phyloP scores from a whole-genome alignment of 2,797 vertebrate species.

The Cyclura pinguis region DNA sequence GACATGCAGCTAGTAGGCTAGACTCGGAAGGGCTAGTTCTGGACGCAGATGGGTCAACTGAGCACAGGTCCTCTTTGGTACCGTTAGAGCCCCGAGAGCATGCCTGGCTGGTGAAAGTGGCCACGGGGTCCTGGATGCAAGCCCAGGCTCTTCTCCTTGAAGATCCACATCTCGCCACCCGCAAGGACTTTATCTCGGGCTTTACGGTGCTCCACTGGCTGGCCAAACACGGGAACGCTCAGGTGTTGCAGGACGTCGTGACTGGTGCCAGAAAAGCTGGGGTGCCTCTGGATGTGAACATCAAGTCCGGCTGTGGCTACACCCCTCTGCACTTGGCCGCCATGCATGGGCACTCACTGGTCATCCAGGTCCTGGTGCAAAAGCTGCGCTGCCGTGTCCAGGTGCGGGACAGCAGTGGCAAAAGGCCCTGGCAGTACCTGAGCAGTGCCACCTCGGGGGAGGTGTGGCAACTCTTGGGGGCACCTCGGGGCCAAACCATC shows the following conservation, averaged over 20 bases:
- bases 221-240: slow-evolving; percentile 90
- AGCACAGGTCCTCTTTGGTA: slow-evolving; percentile 73
- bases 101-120: slow-evolving; percentile 89
- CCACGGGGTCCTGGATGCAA: slow-evolving; percentile 85
- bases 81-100: slow-evolving; percentile 89
- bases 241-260: slow-evolving; percentile 88
- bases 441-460: slow-evolving; percentile 74
- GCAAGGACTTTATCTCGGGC: slow-evolving; percentile 91
- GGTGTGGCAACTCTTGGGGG: slow-evolving; percentile 87
- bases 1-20: fast-evolving
- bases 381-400: slow-evolving; percentile 84
- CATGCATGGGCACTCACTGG: slow-evolving; percentile 87
- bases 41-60: neutral
- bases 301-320: slow-evolving; percentile 87
- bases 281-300: slow-evolving; percentile 83
- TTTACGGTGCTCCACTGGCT: slow-evolving; percentile 95
- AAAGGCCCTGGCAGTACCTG: slow-evolving; percentile 92
- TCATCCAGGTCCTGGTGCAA: slow-evolving; percentile 89
- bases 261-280: slow-evolving; percentile 80
- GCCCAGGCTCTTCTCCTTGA: slow-evolving; percentile 87
- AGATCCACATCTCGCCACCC: slow-evolving; percentile 85
- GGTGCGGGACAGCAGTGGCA: slow-evolving; percentile 88
- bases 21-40: neutral
- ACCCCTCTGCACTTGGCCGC: slow-evolving; percentile 93
- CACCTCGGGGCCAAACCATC: slow-evolving; percentile 79